These are phyloP conservation scores for Noctilio leporinus DNA, from an alignment of 2,113 vertebrate species.

Conservation along the genomic window DNA sequence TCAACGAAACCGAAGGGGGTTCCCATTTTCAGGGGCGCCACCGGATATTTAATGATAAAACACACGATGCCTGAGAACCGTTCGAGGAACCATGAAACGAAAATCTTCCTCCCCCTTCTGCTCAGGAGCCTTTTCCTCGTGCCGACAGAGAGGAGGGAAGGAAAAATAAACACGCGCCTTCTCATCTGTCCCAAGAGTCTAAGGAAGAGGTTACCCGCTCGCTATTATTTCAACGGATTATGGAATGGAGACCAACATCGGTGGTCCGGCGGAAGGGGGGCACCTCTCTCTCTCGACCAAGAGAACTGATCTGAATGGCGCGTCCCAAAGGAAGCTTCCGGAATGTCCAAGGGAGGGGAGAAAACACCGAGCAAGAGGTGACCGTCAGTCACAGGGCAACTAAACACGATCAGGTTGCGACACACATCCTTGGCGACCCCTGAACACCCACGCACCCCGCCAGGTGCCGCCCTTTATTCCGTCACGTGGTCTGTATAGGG, in stretches of 20 bases:
- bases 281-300: not conserved
- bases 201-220: not conserved
- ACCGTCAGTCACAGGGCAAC: not conserved
- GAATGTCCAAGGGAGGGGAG: slow-evolving; percentile 6
- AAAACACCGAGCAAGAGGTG: not conserved
- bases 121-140: not conserved
- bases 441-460: not conserved
- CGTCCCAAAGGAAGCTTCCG: not conserved
- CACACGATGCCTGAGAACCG: not conserved
- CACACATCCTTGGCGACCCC: not conserved
- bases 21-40: not conserved
- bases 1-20: slow-evolving; percentile 18
- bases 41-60: slow-evolving; percentile 43
- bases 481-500: not conserved
- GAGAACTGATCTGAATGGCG: not conserved
- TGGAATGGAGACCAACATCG: not conserved
- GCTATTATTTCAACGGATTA: not conserved
- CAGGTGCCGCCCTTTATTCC: not conserved
- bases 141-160: not conserved
- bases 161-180: not conserved
- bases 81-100: slow-evolving; percentile 45
- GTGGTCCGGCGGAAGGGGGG: not conserved
- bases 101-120: not conserved
- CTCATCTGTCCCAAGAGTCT: not conserved
- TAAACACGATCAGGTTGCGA: not conserved